These are phyloP conservation scores for Zoanthus sociatus DNA, from an alignment of 92 coral and sea anemone genomes.

Conservation along the genomic window DNA sequence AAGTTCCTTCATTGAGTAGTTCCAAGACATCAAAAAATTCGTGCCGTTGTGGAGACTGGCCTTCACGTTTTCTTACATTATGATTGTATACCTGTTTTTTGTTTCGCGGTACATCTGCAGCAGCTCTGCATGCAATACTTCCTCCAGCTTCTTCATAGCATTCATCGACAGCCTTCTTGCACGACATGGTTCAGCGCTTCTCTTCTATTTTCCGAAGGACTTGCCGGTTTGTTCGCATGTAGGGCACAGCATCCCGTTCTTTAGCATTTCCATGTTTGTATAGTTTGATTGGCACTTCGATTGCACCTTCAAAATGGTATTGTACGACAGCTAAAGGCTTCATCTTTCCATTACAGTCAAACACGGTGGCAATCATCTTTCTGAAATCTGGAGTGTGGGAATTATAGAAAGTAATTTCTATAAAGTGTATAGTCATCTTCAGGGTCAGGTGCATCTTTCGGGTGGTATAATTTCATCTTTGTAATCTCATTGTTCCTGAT, in stretches of 20 bases:
- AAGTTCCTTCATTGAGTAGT: constrained; percentile 63
- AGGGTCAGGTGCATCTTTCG: constrained; percentile 36
- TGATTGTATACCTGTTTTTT: constrained; percentile 61
- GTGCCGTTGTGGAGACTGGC: constrained; percentile 41
- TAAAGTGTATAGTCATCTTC: constrained; percentile 58
- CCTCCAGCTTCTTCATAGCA: constrained; percentile 71
- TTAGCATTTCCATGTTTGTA: constrained; percentile 67
- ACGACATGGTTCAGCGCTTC: constrained; percentile 51
- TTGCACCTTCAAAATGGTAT: constrained; percentile 62
- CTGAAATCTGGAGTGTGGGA: constrained; percentile 61
- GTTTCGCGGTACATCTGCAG: constrained; percentile 67
- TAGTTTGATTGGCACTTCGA: constrained; percentile 67
- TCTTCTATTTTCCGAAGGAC: constrained; percentile 52
- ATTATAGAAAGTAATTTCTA: constrained; percentile 59
- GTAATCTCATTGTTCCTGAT: constrained; percentile 22
- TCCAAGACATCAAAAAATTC: constrained; percentile 62
- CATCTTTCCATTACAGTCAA: constrained; percentile 42
- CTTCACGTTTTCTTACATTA: constrained; percentile 24
- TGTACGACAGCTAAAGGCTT: constrained; percentile 63
- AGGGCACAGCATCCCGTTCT: constrained; percentile 61
- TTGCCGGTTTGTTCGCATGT: constrained; percentile 63
- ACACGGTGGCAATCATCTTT: constrained; percentile 67
- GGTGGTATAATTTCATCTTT: constrained; percentile 35
- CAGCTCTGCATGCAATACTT: constrained; percentile 58
- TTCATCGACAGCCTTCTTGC: constrained; percentile 66